phyloP scores from a whole-genome alignment of 2,888 invertebrate genomes.

The Macrosoma leucophasiata region DNA sequence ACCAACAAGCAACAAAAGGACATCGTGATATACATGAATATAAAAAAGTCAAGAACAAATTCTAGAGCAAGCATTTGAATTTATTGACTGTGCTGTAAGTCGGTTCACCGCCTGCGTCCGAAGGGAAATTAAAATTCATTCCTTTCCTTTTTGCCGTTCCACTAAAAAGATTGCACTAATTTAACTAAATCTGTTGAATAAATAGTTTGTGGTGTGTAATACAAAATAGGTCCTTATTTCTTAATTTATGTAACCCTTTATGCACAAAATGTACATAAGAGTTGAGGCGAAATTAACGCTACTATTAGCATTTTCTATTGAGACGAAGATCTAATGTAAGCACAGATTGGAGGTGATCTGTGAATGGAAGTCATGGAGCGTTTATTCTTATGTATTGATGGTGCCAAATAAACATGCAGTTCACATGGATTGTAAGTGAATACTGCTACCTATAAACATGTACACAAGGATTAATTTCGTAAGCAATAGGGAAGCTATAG shows the following conservation, averaged over 20 bases:
- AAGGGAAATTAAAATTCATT: conserved; percentile 7
- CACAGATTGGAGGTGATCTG: too few species aligned
- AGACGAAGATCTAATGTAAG: too few species aligned
- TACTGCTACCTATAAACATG: too few species aligned
- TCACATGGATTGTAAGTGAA: too few species aligned
- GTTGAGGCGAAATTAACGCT: too few species aligned
- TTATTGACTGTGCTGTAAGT: conserved; percentile 4
- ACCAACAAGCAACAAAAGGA: too few species aligned
- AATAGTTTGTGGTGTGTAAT: background rate
- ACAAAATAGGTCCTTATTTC: background rate
- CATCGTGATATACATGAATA: background rate
- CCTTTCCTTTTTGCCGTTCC: background rate
- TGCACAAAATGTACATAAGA: background rate
- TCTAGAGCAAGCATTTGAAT: conserved; percentile 1
- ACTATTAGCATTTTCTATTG: too few species aligned
- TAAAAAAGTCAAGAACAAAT: conserved; percentile 1
- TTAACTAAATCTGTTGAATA: background rate
- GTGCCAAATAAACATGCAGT: too few species aligned
- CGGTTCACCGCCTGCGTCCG: conserved; percentile 5
- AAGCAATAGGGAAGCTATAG: too few species aligned
- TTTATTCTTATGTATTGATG: too few species aligned
- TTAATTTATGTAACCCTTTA: background rate
- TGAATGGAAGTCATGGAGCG: too few species aligned
- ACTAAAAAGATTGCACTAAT: background rate
- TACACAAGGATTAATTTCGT: too few species aligned